These are phyloP conservation scores for Rhabdornis inornatus DNA, from an alignment of 2,113 vertebrate species.

Conservation along the genomic window DNA sequence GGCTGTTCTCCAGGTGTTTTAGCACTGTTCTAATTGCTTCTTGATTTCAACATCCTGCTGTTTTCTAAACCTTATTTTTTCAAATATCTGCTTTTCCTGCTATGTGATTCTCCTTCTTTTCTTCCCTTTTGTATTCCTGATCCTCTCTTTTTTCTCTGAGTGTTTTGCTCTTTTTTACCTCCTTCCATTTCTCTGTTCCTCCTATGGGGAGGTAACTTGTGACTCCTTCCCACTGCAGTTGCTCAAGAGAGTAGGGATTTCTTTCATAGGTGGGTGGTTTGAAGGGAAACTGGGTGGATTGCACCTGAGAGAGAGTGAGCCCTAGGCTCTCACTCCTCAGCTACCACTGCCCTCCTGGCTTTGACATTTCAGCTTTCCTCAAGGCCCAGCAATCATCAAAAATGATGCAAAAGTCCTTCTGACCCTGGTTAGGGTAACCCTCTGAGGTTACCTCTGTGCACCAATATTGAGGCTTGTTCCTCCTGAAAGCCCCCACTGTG, in stretches of 20 bases:
- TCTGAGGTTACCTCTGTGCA: fast-evolving
- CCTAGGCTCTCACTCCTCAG: background rate
- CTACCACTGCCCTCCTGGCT: background rate
- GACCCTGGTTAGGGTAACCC: background rate
- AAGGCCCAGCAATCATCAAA: background rate
- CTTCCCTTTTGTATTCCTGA: background rate
- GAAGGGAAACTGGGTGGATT: background rate
- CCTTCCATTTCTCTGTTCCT: background rate
- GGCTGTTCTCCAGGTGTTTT: background rate
- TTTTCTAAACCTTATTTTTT: background rate
- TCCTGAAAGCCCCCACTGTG: background rate
- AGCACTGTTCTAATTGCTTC: background rate
- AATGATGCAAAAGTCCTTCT: background rate
- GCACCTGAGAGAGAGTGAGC: background rate
- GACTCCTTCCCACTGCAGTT: background rate
- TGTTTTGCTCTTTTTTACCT: background rate
- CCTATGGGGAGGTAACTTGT: background rate
- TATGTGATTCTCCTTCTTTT: background rate
- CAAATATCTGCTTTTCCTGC: background rate
- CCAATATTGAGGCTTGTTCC: background rate
- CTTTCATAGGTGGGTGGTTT: background rate
- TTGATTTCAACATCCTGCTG: background rate
- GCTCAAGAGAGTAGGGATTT: background rate
- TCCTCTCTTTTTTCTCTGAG: background rate
- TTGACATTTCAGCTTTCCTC: background rate